Evolutionary conservation across 2,113 vertebrate species (phyloP).

Genomic region (Gopherus flavomarginatus): DNA sequence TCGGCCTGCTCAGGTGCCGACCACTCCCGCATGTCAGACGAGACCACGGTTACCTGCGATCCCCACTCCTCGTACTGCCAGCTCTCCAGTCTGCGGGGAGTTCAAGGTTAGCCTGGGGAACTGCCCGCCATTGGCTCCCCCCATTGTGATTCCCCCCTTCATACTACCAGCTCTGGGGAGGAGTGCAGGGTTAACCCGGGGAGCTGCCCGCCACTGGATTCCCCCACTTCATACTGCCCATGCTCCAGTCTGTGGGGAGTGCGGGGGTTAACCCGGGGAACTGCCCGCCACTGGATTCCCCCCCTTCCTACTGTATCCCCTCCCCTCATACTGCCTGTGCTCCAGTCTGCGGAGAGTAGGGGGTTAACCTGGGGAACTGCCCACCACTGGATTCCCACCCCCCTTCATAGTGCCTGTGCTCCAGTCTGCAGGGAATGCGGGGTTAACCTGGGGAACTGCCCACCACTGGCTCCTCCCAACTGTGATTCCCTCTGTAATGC

Average conservation of each 20-base stretch:
- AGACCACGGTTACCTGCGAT: slow-evolving; percentile 91
- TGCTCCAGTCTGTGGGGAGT: no score
- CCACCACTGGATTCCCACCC: no score
- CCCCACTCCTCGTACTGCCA: slow-evolving; percentile 97
- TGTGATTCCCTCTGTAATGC: no score
- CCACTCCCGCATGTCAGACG: slow-evolving; percentile 93
- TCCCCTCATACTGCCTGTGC: slow-evolving; percentile 85
- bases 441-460: no score
- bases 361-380: neutral
- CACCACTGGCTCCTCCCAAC: neutral
- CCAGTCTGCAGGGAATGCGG: neutral
- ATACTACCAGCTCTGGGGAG: neutral
- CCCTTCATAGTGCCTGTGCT: neutral
- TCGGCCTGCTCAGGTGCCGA: slow-evolving; percentile 91
- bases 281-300: no score
- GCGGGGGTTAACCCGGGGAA: no score
- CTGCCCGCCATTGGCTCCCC: no score
- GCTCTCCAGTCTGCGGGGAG: slow-evolving; percentile 85
- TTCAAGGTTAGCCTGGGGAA: neutral
- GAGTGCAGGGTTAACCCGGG: no score
- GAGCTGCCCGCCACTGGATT: no score
- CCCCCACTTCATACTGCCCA: no score
- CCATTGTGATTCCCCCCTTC: no score
- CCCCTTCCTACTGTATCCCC: no score
- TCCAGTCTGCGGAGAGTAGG: slow-evolving; percentile 80